These are phyloP conservation scores for Anoncus sp. DNA, from an alignment of 2,888 invertebrate genomes.

Conservation along the genomic window DNA sequence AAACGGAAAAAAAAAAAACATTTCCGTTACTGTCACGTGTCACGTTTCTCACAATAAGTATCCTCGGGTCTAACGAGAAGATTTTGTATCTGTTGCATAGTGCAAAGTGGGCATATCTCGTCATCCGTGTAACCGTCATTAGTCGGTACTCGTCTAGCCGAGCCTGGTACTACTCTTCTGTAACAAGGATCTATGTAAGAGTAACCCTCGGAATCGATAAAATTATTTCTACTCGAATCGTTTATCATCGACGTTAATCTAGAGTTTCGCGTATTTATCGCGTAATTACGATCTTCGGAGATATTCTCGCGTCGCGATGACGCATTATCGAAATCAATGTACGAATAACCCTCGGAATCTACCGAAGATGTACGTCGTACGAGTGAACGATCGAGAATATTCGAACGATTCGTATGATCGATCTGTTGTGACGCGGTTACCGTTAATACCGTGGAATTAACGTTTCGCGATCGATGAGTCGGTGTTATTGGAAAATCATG, in stretches of 20 bases:
- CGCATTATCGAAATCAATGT: slow-evolving; percentile 75
- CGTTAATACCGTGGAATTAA: too few species aligned
- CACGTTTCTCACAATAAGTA: slow-evolving; percentile 70
- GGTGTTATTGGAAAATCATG: slow-evolving; percentile 72
- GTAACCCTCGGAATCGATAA: slow-evolving; percentile 77
- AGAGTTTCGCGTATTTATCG: slow-evolving; percentile 24
- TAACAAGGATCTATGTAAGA: slow-evolving; percentile 74
- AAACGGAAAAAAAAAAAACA: background rate
- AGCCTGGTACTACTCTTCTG: slow-evolving; percentile 70
- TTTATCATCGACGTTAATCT: background rate
- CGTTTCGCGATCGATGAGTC: slow-evolving; percentile 70
- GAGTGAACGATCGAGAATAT: background rate
- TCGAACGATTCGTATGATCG: slow-evolving; percentile 5
- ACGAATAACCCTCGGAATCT: slow-evolving; percentile 79
- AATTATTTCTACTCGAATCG: slow-evolving; percentile 41
- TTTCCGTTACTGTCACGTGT: slow-evolving; percentile 69
- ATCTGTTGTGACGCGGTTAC: too few species aligned
- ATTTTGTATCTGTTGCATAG: slow-evolving; percentile 79
- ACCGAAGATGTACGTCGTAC: slow-evolving; percentile 74
- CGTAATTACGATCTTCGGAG: background rate
- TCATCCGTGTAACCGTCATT: slow-evolving; percentile 73
- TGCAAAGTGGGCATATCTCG: slow-evolving; percentile 79
- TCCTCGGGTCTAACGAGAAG: slow-evolving; percentile 78
- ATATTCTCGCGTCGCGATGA: slow-evolving; percentile 1
- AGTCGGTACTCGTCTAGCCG: slow-evolving; percentile 68